Conservation (phyloP, 2,888 invertebrate species). For the Autographa pulchrina region DNA sequence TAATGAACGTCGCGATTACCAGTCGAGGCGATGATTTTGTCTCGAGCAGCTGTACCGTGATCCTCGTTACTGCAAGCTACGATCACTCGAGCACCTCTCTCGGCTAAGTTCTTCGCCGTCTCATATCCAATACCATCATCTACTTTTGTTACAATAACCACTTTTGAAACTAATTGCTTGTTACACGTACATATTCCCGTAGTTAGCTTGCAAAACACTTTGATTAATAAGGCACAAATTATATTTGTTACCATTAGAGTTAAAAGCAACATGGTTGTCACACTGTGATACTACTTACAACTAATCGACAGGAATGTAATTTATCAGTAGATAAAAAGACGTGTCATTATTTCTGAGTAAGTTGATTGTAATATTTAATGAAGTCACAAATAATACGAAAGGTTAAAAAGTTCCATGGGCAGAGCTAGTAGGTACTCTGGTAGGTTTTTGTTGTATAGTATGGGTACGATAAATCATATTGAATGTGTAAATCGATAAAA, state of each 20-base stretch:
- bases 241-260: constrained; percentile 56
- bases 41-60: constrained; percentile 89
- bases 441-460: too few species aligned
- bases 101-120: constrained; percentile 92
- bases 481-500: too few species aligned
- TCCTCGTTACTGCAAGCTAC: constrained; percentile 94
- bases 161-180: constrained; percentile 92
- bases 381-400: not conserved
- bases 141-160: constrained; percentile 95
- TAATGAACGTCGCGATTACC: constrained; percentile 75
- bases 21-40: constrained; percentile 68
- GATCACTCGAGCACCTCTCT: constrained; percentile 93
- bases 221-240: constrained; percentile 44
- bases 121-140: constrained; percentile 95
- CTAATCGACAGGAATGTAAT: constrained; percentile 10
- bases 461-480: too few species aligned
- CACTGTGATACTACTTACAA: constrained; percentile 4
- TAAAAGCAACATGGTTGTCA: constrained; percentile 59
- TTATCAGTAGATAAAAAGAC: constrained; percentile 39
- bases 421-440: too few species aligned
- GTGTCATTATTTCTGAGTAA: not conserved
- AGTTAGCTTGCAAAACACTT: constrained; percentile 67
- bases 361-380: not conserved
- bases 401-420: not conserved
- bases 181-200: constrained; percentile 73